Percentiles rank a stretch among this genome's conserved stretches.
Evolutionary conservation across 2,888 invertebrate species (phyloP).

Genomic region (Luffia ferchaultella): DNA sequence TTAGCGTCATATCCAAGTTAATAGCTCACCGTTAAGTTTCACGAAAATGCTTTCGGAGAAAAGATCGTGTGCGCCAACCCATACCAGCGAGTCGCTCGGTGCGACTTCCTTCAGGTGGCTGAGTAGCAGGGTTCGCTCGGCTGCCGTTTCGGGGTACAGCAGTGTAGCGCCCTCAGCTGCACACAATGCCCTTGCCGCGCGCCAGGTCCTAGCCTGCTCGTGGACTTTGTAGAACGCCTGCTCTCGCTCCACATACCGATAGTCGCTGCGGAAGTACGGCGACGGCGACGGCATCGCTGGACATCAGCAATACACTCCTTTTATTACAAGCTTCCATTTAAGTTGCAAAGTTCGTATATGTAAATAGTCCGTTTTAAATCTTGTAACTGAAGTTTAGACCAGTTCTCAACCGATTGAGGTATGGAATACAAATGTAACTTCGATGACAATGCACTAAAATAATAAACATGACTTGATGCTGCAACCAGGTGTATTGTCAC

Average conservation of each 20-base stretch:
- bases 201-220: not conserved
- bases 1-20: not conserved
- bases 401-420: no score
- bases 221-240: not conserved
- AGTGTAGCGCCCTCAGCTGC: not conserved
- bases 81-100: not conserved
- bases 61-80: not conserved
- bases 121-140: not conserved
- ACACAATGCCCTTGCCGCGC: not conserved
- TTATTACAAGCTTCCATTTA: no score
- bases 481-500: no score
- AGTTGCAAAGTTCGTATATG: no score
- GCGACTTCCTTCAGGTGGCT: not conserved
- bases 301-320: no score
- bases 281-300: not conserved
- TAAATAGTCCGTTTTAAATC: no score
- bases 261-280: slow-evolving; percentile 2
- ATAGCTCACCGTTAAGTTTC: not conserved
- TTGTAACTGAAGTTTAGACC: no score
- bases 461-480: no score
- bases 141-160: not conserved
- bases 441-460: no score
- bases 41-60: not conserved
- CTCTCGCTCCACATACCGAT: not conserved
- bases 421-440: no score